A percentile compares a stretch with the other conserved stretches of the same genome.
These are phyloP conservation scores for Heliconius sara DNA, from an alignment of 2,888 invertebrate genomes.

Conservation along the genomic window DNA sequence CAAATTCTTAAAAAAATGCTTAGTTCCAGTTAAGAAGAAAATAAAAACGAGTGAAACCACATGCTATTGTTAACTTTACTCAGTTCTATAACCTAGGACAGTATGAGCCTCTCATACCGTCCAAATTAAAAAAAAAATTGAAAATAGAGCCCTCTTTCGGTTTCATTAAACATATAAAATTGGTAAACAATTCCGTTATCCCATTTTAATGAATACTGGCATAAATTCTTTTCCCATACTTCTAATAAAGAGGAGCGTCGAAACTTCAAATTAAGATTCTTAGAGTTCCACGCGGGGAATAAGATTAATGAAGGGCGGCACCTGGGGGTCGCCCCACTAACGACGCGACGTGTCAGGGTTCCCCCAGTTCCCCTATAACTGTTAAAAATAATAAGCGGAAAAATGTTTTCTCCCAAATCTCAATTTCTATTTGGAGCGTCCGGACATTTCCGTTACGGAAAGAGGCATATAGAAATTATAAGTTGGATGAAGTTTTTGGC, in stretches of 20 bases:
- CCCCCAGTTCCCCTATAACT: conserved; percentile 53
- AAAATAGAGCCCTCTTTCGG: conserved; percentile 22
- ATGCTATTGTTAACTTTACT: background rate
- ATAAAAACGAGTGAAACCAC: background rate
- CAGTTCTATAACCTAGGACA: background rate
- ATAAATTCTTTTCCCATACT: conserved; percentile 81
- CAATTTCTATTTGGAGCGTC: conserved; percentile 21
- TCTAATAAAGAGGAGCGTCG: conserved; percentile 80
- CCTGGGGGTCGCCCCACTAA: conserved; percentile 73
- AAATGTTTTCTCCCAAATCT: conserved; percentile 45
- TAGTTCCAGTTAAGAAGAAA: background rate
- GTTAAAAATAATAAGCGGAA: conserved; percentile 71
- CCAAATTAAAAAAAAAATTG: background rate
- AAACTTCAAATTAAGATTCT: conserved; percentile 84
- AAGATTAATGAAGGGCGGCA: conserved; percentile 82
- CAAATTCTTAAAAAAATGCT: too few species aligned
- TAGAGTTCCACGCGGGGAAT: conserved; percentile 76
- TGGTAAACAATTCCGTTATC: conserved; percentile 59
- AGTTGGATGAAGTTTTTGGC: conserved; percentile 43
- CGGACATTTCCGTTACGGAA: conserved; percentile 27
- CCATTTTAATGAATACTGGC: conserved; percentile 76
- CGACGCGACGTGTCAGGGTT: conserved; percentile 65
- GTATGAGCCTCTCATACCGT: background rate
- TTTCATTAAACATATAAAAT: conserved; percentile 44
- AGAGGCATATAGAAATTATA: conserved; percentile 38